Percentiles rank a stretch among this genome's conserved stretches.
phyloP scores from a whole-genome alignment of 2,113 vertebrate species.

The Colius striatus region DNA sequence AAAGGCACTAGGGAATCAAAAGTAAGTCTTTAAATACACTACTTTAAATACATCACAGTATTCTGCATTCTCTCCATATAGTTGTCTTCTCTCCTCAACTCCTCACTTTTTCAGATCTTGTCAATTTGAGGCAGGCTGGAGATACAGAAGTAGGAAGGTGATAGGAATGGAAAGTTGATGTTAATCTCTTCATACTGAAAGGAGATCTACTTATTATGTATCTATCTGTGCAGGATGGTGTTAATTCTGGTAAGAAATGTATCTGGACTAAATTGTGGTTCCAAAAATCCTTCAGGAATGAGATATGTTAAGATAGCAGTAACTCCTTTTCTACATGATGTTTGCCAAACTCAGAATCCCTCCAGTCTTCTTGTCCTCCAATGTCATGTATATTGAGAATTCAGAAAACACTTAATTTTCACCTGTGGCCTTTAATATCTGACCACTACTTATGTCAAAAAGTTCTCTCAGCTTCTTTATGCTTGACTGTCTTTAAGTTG shows the following conservation, averaged over 20 bases:
- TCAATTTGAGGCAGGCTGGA: background rate
- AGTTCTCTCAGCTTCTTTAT: background rate
- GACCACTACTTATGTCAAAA: background rate
- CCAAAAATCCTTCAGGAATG: background rate
- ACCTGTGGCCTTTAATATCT: background rate
- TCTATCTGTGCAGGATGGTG: background rate
- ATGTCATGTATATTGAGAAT: background rate
- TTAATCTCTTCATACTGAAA: background rate
- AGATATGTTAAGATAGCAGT: background rate
- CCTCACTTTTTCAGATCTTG: background rate
- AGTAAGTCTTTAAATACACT: background rate
- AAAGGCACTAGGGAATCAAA: slow-evolving; percentile 32
- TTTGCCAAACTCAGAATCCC: background rate
- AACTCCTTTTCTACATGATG: background rate
- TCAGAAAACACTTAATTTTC: background rate
- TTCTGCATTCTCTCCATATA: background rate
- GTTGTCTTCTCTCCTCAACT: background rate
- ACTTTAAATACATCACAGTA: background rate
- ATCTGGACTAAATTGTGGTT: background rate
- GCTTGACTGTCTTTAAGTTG: background rate
- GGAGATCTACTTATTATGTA: background rate
- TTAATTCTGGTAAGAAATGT: background rate
- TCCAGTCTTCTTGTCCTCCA: background rate
- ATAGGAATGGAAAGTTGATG: background rate
- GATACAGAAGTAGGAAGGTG: background rate